phyloP scores from a whole-genome alignment of 2,797 vertebrate species.

The Florisuga fusca region DNA sequence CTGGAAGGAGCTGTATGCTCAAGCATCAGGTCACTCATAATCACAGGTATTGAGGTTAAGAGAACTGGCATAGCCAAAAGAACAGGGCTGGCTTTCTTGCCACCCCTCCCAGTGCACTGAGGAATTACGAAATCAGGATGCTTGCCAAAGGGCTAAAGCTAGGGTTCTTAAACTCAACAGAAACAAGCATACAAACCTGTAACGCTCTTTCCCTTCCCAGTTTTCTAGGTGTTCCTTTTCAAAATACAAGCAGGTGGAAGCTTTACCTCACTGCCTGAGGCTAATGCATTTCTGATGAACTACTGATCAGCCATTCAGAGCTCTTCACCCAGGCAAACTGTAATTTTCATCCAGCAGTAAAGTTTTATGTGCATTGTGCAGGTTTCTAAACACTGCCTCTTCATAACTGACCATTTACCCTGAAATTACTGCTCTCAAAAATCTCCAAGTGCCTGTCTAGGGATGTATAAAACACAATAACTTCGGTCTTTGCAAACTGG shows the following conservation, averaged over 20 bases:
- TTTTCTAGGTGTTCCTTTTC: neutral
- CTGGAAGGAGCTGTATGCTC: neutral
- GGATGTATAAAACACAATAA: neutral
- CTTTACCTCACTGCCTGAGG: neutral
- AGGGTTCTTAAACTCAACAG: neutral
- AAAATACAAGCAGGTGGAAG: neutral
- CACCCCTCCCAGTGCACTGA: neutral
- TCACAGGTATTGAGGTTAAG: neutral
- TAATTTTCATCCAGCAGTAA: neutral
- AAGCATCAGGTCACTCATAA: neutral
- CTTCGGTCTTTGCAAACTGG: neutral
- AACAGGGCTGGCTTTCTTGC: neutral
- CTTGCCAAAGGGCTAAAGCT: neutral
- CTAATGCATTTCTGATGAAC: slow-evolving; percentile 16
- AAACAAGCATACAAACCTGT: neutral
- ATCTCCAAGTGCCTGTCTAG: neutral
- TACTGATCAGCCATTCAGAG: neutral
- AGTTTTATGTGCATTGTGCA: neutral
- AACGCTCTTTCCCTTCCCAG: neutral
- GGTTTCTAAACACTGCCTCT: neutral
- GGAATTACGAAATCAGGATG: neutral
- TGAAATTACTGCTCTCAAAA: neutral
- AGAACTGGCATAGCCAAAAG: neutral
- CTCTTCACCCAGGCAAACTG: neutral
- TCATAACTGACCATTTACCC: neutral